Base-by-base conservation (phyloP, 1,140 invertebrate genomes). In the Globodera rostochiensis region DNA sequence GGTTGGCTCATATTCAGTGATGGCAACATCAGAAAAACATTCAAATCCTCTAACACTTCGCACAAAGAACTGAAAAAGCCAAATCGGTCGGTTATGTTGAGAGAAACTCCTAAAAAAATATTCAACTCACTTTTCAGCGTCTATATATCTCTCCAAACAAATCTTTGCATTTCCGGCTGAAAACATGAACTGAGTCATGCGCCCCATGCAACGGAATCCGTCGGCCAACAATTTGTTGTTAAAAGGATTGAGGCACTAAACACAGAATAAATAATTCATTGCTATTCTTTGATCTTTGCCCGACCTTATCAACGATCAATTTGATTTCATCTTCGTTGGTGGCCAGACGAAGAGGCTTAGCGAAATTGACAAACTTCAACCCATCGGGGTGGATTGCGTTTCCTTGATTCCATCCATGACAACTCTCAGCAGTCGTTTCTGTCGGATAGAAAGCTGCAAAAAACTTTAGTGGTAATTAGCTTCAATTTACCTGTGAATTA, bases 161-260 rank as follows among this genome's bases (percentile, higher is more conserved):
- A 87, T 84, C 74, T 84, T 74, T 8, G 85, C 74, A 69, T 85
- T 85, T 71, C 86, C 86, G 57, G 85, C 84, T 21, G 84, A 78
- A 25, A 71, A 53, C 84, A 85, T 85, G 53, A 85, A 86, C 67
- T 85, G 71, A 11, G 80, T 83, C 75, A 86, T 79, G 73, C 74
- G 57, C 36, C 80, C 84, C 75, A 83, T 79, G 73, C 82, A 83
- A 8, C 82, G 82, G 45, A 78, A 50, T 49, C 74, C 57, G 19
- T 84, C 46, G 7, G 25, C 13, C 36, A 47, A 15, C 50, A 80
- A 36, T 25, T 84, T 19, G 21, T 84, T 66, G 69, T 83, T 83
- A 57, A 84, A 83, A 6, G 80, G 73, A 15, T 21, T 66, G 6
- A 66, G 13, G 73, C 82, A 83, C 82, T 83, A n/a, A 76, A 79